phyloP scores from a whole-genome alignment of 2,888 invertebrate genomes.

The Linyphia triangularis region DNA sequence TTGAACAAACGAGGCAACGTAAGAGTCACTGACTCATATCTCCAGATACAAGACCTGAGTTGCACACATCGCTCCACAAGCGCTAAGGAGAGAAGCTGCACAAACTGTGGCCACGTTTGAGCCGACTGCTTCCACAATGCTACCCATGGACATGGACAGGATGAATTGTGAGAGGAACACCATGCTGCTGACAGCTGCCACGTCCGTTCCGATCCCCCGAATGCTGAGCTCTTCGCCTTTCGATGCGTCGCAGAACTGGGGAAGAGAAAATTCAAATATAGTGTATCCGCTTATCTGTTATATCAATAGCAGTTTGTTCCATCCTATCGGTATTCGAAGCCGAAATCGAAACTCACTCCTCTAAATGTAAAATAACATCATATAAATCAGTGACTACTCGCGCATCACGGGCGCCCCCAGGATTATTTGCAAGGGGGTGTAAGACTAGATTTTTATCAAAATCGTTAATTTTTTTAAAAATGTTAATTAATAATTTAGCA shows the following conservation, averaged over 20 bases:
- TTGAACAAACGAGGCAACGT: too few species aligned
- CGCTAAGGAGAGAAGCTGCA: conserved; percentile 90
- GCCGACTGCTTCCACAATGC: conserved; percentile 88
- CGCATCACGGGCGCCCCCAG: too few species aligned
- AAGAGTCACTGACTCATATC: too few species aligned
- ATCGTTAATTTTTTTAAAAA: too few species aligned
- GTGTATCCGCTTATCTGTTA: not conserved
- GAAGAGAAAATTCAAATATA: not conserved
- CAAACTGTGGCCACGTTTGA: conserved; percentile 93
- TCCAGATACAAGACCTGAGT: conserved; percentile 94
- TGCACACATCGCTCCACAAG: conserved; percentile 90
- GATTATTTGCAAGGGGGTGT: too few species aligned
- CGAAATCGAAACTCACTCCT: too few species aligned
- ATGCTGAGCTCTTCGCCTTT: conserved; percentile 76
- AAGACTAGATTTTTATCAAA: too few species aligned
- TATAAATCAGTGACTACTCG: too few species aligned
- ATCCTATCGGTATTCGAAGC: too few species aligned
- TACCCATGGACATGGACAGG: conserved; percentile 91
- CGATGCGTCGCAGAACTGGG: conserved; percentile 62
- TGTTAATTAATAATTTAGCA: too few species aligned
- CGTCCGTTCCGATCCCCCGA: conserved; percentile 96
- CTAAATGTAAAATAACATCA: too few species aligned
- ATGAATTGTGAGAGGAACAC: conserved; percentile 96
- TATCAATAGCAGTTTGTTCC: not conserved
- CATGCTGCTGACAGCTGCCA: conserved; percentile 96